Base-by-base conservation (phyloP, 2,797 vertebrate genomes). In the Etheostoma nigrum region DNA sequence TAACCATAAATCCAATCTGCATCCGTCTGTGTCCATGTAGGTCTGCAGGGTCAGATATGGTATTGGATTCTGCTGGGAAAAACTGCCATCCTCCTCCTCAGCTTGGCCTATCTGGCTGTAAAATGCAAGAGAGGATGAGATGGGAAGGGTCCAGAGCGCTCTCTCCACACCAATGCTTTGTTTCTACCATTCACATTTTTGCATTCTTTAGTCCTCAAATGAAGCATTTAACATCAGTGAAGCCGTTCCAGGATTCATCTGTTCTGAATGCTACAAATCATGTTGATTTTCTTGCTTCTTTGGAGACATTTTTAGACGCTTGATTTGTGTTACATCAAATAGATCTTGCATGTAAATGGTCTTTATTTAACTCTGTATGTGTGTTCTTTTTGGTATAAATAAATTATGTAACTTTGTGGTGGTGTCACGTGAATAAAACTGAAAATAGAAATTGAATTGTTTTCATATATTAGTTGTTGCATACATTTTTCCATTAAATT, bases 1-100 rank as follows among this genome's bases (percentile, higher is more conserved):
- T 58, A 52, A 72, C 60, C 15, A 0, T 11, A 54, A 25, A 44
- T 0, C 2, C 14, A 19, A 3, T 57, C 12, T 69, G 30, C n/a
- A 23, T 76, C 42, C 4, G 1, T 73, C 9, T 78, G 27, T 73
- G 33, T 82, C 47, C 48, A 21, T 21, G 45, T 11, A 90, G 86
- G 76, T 67, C 66, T 87, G 55, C 57, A 51, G 40, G 67, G 62
- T 70, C 88, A 90, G 76, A 30, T 79, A 2, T 88, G 88, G 86
- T 84, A 0, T 16, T 90, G 88, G 88, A 59, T 81, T 61, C 79
- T 90, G 21, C 64, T 87, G 54, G 88, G 81, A 47, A 88, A 90
- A 77, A 27, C 33, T 62, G 19, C 33, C 21, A 8, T 79, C 61
- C 45, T 88, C 72, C 40, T 85, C 63, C 49, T 87, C 69, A 75